Evolutionary conservation across 64 coral and sea anemone genomes (phyloP).

Genomic region (Porites lutea): DNA sequence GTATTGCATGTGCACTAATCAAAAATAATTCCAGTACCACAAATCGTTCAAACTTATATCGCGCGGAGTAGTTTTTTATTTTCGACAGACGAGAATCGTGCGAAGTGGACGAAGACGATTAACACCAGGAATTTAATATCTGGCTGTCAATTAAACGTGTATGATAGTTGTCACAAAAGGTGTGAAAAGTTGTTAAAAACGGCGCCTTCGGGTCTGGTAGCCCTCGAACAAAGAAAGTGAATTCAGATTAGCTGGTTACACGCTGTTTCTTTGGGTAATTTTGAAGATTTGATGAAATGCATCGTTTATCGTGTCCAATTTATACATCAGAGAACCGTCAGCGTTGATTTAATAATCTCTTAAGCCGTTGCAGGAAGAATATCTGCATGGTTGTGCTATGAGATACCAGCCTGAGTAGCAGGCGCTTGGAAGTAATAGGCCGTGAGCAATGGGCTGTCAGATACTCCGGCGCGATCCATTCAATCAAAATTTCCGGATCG

Average conservation of each 20-base stretch:
- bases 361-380: constrained; percentile 33
- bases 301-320: not conserved
- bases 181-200: constrained; percentile 36
- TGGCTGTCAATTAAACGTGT: not conserved
- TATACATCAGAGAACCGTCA: not conserved
- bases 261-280: constrained; percentile 36
- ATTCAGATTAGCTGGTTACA: constrained; percentile 36
- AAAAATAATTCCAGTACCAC: too few relatives aligned
- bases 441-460: too few relatives aligned
- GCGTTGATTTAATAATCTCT: constrained; percentile 2
- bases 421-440: too few relatives aligned
- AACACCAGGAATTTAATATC: not conserved
- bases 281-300: constrained; percentile 28
- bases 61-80: too few relatives aligned
- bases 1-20: too few relatives aligned
- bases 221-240: constrained; percentile 7
- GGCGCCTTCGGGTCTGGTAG: constrained; percentile 48
- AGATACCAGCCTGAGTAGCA: too few relatives aligned
- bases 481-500: too few relatives aligned
- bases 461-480: too few relatives aligned
- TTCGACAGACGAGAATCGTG: too few relatives aligned
- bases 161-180: not conserved
- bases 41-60: too few relatives aligned
- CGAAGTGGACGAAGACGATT: too few relatives aligned
- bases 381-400: not conserved